These are phyloP conservation scores for Aradophagus sp. DNA, from an alignment of 1,140 invertebrate species.

Conservation along the genomic window DNA sequence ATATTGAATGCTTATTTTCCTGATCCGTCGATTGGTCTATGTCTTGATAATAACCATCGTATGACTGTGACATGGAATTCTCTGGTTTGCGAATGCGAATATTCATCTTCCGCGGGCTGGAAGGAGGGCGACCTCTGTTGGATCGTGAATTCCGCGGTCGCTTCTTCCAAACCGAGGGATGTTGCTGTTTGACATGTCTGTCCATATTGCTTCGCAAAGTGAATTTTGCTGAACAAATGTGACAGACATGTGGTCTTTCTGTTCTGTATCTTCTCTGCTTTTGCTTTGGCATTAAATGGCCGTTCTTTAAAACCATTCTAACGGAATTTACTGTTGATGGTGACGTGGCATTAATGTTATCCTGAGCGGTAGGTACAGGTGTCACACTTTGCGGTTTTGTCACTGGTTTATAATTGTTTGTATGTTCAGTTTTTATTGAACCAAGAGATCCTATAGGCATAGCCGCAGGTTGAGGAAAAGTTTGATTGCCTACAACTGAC, in stretches of 20 bases:
- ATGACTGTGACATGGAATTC: conserved; percentile 45
- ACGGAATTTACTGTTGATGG: conserved; percentile 78
- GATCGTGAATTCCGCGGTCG: conserved; percentile 78
- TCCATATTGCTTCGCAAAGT: conserved; percentile 95
- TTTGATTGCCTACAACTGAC: conserved; percentile 63
- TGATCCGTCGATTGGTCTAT: conserved; percentile 31
- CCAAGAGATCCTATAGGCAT: conserved; percentile 13
- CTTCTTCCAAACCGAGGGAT: conserved; percentile 90
- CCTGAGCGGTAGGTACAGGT: conserved; percentile 29
- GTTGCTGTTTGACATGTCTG: conserved; percentile 93
- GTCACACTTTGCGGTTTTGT: conserved; percentile 13
- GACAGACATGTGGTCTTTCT: conserved; percentile 92
- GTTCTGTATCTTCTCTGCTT: conserved; percentile 92
- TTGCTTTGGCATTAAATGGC: conserved; percentile 90
- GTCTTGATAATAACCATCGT: conserved; percentile 55
- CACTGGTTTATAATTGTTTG: conserved; percentile 19
- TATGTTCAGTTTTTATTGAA: conserved; percentile 22
- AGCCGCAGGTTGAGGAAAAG: conserved; percentile 54
- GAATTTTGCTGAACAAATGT: conserved; percentile 90
- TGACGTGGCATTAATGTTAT: conserved; percentile 55
- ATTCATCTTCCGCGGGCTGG: conserved; percentile 53
- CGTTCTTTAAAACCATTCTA: conserved; percentile 93
- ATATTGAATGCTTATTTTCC: conserved; percentile 73
- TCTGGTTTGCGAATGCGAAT: conserved; percentile 44
- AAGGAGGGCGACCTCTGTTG: conserved; percentile 73